A percentile compares a stretch with the other conserved stretches of the same genome.
phyloP scores from a whole-genome alignment of 2,113 vertebrate genomes.

The Vireo altiloquus region DNA sequence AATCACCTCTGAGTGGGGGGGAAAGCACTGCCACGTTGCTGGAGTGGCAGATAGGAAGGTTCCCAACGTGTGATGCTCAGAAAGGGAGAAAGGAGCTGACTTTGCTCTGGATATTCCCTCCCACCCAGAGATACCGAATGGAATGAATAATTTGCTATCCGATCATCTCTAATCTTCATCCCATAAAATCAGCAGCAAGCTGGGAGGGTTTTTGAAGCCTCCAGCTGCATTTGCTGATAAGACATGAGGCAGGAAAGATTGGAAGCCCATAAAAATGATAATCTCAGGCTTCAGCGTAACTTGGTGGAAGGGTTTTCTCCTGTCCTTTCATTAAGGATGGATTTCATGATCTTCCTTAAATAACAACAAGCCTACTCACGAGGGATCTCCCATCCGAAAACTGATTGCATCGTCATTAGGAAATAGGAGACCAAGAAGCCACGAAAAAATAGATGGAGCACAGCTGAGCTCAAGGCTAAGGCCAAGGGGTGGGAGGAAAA shows the following conservation, averaged over 20 bases:
- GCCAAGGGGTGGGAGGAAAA: not conserved
- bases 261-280: constrained; percentile 62
- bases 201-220: constrained; percentile 64
- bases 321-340: constrained; percentile 27
- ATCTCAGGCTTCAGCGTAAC: constrained; percentile 46
- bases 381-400: not conserved
- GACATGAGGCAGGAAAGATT: constrained; percentile 53
- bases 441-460: not conserved
- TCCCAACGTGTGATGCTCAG: not conserved
- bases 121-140: not conserved
- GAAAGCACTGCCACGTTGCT: not conserved
- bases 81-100: not conserved
- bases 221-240: constrained; percentile 65
- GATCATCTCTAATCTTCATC: constrained; percentile 64
- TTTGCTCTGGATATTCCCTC: constrained; percentile 36
- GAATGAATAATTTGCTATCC: constrained; percentile 65
- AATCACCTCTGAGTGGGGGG: not conserved
- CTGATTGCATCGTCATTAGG: constrained; percentile 5
- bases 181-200: constrained; percentile 62
- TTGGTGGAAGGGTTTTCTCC: constrained; percentile 60
- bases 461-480: not conserved
- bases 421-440: not conserved
- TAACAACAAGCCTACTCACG: not conserved
- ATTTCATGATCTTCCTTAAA: constrained; percentile 46
- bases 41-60: not conserved